Conservation (phyloP, 2,797 vertebrate genomes). For the Pantherophis vulpinus region DNA sequence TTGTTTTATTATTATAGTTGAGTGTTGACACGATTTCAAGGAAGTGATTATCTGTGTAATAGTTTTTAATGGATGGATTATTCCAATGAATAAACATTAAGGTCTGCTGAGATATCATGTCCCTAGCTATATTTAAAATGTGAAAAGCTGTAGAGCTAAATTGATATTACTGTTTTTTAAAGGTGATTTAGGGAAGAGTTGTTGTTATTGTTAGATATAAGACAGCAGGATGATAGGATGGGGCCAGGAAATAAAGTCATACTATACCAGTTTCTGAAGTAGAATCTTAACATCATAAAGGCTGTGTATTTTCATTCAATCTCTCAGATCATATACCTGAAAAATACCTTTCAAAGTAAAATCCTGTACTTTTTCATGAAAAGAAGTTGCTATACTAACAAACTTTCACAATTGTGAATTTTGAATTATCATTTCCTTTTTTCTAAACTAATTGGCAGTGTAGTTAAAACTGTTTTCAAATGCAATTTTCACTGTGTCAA, state of each 20-base stretch:
- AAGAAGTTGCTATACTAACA: neutral
- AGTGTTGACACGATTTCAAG: constrained; percentile 74
- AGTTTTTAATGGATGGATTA: constrained; percentile 48
- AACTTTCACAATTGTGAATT: neutral
- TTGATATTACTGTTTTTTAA: rapidly evolving
- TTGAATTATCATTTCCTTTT: neutral
- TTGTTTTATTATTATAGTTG: constrained; percentile 63
- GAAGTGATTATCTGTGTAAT: constrained; percentile 67
- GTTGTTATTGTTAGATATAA: neutral
- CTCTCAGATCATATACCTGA: neutral
- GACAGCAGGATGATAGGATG: neutral
- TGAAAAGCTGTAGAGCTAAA: rapidly evolving
- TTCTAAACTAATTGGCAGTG: neutral
- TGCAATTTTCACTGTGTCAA: neutral
- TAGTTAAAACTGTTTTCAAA: neutral
- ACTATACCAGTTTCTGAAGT: too few relatives aligned
- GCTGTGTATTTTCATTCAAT: neutral
- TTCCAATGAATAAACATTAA: constrained; percentile 41
- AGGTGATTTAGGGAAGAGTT: neutral
- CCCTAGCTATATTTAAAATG: neutral
- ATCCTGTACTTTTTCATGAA: neutral
- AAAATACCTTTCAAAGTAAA: neutral
- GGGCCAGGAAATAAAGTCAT: neutral
- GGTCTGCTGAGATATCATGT: neutral
- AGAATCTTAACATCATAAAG: neutral